Conservation (phyloP, 1,140 invertebrate species). For the Bombus pascuorum region DNA sequence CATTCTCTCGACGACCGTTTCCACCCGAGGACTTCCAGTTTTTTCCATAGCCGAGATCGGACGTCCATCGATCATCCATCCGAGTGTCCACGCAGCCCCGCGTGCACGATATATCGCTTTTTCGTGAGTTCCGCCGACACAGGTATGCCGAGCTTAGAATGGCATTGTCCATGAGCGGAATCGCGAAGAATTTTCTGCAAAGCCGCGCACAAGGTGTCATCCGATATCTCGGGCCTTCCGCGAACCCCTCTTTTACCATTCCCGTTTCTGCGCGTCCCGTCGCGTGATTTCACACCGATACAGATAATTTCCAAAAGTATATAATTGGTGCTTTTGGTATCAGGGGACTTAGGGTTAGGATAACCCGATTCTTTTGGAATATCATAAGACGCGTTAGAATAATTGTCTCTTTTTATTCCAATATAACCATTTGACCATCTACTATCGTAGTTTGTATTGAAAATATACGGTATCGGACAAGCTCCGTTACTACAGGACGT, state of each 20-base stretch:
- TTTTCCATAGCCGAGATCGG: constrained; percentile 63
- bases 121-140: constrained; percentile 62
- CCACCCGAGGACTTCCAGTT: constrained; percentile 64
- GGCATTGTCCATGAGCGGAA: constrained; percentile 29
- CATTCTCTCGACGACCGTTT: constrained; percentile 58
- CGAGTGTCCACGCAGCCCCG: constrained; percentile 5
- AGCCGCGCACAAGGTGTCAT: constrained; percentile 45
- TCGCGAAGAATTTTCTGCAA: constrained; percentile 49
- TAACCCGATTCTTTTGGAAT: background rate
- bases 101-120: constrained; percentile 63
- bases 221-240: constrained; percentile 18
- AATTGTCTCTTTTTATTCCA: too few species aligned
- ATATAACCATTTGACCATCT: too few species aligned
- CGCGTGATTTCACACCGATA: background rate
- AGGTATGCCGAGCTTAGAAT: constrained; percentile 42
- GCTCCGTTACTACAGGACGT: background rate
- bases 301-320: background rate
- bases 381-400: background rate
- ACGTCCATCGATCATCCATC: constrained; percentile 77
- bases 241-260: background rate
- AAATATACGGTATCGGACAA: background rate
- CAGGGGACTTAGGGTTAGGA: background rate
- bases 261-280: background rate
- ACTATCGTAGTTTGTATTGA: background rate
- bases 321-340: too few species aligned